A percentile compares a stretch with the other conserved stretches of the same genome.
phyloP scores from a whole-genome alignment of 1,140 invertebrate genomes.

The Leptestheria dahalacensis region DNA sequence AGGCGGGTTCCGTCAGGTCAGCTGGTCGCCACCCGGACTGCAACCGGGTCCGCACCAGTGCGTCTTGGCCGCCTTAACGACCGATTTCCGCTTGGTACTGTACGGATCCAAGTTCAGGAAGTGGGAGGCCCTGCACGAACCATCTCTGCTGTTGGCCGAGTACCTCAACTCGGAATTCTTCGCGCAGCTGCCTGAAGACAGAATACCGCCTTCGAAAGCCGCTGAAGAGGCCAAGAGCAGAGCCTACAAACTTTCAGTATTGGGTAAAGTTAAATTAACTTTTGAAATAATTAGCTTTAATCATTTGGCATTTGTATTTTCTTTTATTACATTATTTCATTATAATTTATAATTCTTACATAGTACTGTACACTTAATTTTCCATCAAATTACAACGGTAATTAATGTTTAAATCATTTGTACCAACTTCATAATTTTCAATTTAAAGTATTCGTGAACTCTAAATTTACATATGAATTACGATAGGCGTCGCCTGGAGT shows the following conservation, averaged over 20 bases:
- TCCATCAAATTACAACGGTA: too few relatives aligned
- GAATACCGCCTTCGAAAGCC: background rate
- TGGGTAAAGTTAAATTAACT: background rate
- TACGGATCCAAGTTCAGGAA: background rate
- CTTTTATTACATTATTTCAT: too few relatives aligned
- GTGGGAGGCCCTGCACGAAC: conserved; percentile 1
- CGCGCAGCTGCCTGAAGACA: background rate
- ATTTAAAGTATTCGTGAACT: background rate
- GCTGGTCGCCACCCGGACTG: conserved; percentile 6
- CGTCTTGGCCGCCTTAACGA: conserved; percentile 6
- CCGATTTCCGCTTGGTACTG: conserved; percentile 1
- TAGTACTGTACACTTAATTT: too few relatives aligned
- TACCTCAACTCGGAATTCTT: background rate
- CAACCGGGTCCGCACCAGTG: background rate
- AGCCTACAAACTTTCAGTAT: background rate
- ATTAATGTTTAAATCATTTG: too few relatives aligned
- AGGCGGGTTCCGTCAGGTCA: background rate
- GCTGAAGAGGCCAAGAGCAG: background rate
- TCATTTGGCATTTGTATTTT: background rate
- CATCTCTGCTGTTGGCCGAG: background rate
- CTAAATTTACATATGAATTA: conserved; percentile 1
- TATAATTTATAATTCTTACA: too few relatives aligned
- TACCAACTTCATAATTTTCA: too few relatives aligned
- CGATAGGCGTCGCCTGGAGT: conserved; percentile 13
- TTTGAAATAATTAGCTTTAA: background rate